phyloP scores from a whole-genome alignment of 2,888 invertebrate species.

The Xanthorhoe spadicearia region DNA sequence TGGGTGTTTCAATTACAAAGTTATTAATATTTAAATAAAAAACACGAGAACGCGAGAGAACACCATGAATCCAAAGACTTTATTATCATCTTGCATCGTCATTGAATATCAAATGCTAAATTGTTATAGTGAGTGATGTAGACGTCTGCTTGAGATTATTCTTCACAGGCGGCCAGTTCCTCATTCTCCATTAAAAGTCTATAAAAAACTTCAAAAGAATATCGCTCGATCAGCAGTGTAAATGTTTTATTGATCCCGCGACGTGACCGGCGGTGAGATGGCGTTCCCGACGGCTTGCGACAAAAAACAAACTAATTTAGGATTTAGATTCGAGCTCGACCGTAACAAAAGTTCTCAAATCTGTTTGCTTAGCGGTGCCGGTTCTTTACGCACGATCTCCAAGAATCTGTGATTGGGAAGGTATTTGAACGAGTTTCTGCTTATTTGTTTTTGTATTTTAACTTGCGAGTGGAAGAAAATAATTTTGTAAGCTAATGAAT shows the following conservation, averaged over 20 bases:
- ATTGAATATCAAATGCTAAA: slow-evolving; percentile 25
- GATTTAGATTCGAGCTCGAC: slow-evolving; percentile 70
- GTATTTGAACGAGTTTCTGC: slow-evolving; percentile 25
- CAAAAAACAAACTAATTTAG: slow-evolving; percentile 81
- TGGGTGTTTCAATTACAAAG: background rate
- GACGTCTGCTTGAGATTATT: slow-evolving; percentile 30
- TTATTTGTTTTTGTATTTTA: slow-evolving; percentile 2
- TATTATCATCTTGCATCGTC: slow-evolving; percentile 7
- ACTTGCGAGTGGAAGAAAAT: background rate
- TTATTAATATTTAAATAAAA: too few species aligned
- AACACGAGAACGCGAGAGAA: background rate
- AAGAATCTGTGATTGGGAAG: slow-evolving; percentile 56
- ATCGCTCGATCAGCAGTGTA: slow-evolving; percentile 43
- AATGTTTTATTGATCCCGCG: slow-evolving; percentile 54
- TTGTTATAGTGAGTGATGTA: slow-evolving; percentile 27
- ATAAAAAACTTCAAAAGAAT: slow-evolving; percentile 33
- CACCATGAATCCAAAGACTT: background rate
- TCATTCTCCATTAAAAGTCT: slow-evolving; percentile 29
- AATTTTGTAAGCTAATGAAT: background rate
- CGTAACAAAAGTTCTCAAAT: slow-evolving; percentile 69
- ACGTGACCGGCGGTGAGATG: slow-evolving; percentile 74
- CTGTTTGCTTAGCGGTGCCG: slow-evolving; percentile 72
- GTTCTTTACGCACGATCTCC: slow-evolving; percentile 79
- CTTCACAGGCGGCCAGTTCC: slow-evolving; percentile 35
- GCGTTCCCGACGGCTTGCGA: slow-evolving; percentile 58